Conservation (phyloP, 2,888 invertebrate genomes). For the Limenitis arthemis region DNA sequence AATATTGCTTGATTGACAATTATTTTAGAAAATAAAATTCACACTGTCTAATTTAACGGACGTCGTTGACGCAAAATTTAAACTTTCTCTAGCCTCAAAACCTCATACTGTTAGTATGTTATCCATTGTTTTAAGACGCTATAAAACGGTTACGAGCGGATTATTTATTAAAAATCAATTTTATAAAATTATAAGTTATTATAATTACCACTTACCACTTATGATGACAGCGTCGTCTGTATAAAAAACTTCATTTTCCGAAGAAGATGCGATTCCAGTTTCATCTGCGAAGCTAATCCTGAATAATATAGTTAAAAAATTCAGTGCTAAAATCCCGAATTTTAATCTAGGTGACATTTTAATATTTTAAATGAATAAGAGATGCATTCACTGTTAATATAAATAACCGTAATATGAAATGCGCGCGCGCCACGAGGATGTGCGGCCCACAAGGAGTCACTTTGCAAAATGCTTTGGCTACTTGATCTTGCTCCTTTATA, state of each 20-base stretch:
- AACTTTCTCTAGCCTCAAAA: conserved; percentile 71
- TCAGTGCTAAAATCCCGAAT: conserved; percentile 33
- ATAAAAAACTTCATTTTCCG: conserved; percentile 53
- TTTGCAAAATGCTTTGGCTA: conserved; percentile 62
- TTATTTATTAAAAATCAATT: neutral
- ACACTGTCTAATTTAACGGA: conserved; percentile 32
- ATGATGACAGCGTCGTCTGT: conserved; percentile 64
- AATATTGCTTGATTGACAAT: too few species aligned
- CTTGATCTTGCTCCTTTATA: conserved; percentile 60
- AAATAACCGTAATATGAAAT: conserved; percentile 19
- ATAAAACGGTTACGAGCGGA: conserved; percentile 31
- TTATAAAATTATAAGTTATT: too few species aligned
- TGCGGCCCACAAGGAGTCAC: conserved; percentile 60
- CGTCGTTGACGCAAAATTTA: conserved; percentile 53
- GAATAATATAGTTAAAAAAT: conserved; percentile 40
- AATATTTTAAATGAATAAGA: conserved; percentile 19
- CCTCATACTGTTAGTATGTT: conserved; percentile 52
- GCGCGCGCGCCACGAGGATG: conserved; percentile 48
- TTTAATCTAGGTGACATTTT: conserved; percentile 15
- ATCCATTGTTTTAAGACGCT: conserved; percentile 55
- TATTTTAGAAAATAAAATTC: too few species aligned
- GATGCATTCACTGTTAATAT: conserved; percentile 37
- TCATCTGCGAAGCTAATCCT: conserved; percentile 43
- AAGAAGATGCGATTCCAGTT: conserved; percentile 46
- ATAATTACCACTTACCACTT: conserved; percentile 47